Conservation (phyloP, 2,113 vertebrate species). For the Eclectus roratus region DNA sequence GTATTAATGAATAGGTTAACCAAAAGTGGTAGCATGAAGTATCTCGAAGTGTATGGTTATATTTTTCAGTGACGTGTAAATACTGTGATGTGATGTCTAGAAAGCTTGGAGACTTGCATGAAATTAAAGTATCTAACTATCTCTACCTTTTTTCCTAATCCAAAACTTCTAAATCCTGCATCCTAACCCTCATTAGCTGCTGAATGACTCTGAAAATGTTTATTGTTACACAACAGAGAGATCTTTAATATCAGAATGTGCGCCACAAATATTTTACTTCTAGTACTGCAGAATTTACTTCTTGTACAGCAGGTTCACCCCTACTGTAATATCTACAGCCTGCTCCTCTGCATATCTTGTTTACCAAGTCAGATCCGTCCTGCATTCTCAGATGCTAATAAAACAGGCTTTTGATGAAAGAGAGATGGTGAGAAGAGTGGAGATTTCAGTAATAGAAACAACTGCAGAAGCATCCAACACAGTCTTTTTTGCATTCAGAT, state of each 20-base stretch:
- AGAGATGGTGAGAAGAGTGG: not conserved
- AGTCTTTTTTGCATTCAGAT: not conserved
- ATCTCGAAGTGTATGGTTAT: not conserved
- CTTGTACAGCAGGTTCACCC: not conserved
- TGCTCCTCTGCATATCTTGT: not conserved
- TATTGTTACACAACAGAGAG: not conserved
- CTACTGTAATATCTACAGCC: not conserved
- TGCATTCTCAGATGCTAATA: not conserved
- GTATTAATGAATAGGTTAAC: not conserved
- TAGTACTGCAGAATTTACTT: not conserved
- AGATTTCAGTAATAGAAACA: not conserved
- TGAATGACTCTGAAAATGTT: not conserved
- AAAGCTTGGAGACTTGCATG: not conserved
- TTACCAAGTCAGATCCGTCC: not conserved
- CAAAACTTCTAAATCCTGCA: not conserved
- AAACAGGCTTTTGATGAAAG: not conserved
- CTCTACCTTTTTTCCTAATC: not conserved
- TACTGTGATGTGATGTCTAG: not conserved
- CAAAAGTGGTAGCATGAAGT: not conserved
- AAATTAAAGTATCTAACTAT: not conserved
- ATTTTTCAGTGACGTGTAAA: not conserved
- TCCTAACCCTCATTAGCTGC: not conserved
- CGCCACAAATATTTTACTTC: not conserved
- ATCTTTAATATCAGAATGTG: not conserved
- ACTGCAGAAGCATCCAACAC: not conserved